Percentiles rank a stretch among this genome's conserved stretches.
These are phyloP conservation scores for Lagopus muta DNA, from an alignment of 2,113 vertebrate genomes.

Conservation along the genomic window DNA sequence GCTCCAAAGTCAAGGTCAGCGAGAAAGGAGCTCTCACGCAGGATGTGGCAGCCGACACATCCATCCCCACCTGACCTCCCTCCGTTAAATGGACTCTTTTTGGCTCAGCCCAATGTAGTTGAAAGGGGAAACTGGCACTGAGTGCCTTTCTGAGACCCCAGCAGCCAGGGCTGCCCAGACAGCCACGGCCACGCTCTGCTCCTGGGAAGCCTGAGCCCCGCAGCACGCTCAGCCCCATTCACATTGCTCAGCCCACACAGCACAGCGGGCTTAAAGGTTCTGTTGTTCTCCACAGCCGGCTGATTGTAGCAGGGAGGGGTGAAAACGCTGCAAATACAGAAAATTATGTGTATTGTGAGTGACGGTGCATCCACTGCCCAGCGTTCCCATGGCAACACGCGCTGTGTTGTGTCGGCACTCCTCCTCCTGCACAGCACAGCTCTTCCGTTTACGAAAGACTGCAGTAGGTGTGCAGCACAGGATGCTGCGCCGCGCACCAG, in stretches of 20 bases:
- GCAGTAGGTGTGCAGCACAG: neutral
- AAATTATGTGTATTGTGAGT: slow-evolving; percentile 48
- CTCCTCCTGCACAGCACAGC: slow-evolving; percentile 36
- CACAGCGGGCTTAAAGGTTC: neutral
- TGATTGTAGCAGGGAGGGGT: neutral
- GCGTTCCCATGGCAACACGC: slow-evolving; percentile 55
- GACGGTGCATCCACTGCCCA: slow-evolving; percentile 56
- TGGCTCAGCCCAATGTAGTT: neutral
- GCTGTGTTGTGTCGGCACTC: neutral
- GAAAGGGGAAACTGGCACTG: neutral
- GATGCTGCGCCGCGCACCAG: neutral
- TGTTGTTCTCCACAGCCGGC: neutral
- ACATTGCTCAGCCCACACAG: slow-evolving; percentile 42
- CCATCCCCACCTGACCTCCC: neutral
- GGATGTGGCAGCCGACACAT: neutral
- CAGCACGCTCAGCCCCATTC: slow-evolving; percentile 8
- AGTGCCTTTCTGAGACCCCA: neutral
- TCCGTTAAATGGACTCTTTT: neutral
- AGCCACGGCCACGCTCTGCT: neutral
- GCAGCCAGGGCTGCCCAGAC: neutral
- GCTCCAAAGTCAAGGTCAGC: neutral
- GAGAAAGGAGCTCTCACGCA: neutral
- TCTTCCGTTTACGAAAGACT: slow-evolving; percentile 40
- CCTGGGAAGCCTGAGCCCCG: neutral
- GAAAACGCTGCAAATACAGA: neutral